phyloP scores from a whole-genome alignment of 2,888 invertebrate species.

The Thalpophila matura region DNA sequence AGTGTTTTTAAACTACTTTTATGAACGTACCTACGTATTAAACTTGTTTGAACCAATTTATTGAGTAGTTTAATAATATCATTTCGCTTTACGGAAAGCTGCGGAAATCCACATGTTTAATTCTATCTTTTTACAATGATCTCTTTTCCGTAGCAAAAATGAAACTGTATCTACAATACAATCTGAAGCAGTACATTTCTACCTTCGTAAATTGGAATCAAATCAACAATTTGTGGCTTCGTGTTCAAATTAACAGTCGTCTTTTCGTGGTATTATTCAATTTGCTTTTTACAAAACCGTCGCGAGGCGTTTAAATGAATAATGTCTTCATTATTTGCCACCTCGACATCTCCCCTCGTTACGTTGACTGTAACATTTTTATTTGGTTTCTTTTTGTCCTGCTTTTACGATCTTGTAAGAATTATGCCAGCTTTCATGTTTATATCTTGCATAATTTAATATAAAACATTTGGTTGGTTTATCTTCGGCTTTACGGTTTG shows the following conservation, averaged over 20 bases:
- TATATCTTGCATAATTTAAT: slow-evolving; percentile 14
- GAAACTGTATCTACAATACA: not conserved
- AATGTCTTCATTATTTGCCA: slow-evolving; percentile 28
- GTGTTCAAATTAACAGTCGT: not conserved
- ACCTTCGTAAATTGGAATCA: not conserved
- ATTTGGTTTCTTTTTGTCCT: slow-evolving; percentile 22
- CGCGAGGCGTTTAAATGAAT: slow-evolving; percentile 15
- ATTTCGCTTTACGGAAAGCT: no score
- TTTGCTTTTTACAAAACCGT: slow-evolving; percentile 8
- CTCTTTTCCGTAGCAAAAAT: not conserved
- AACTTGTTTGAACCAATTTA: not conserved
- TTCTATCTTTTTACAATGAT: not conserved
- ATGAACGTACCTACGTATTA: no score
- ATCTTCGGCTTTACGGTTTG: not conserved
- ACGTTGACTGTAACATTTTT: slow-evolving; percentile 29
- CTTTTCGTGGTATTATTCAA: slow-evolving; percentile 7
- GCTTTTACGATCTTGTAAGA: slow-evolving; percentile 19
- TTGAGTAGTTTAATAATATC: no score
- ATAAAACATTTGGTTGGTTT: slow-evolving; percentile 14
- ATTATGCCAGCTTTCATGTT: slow-evolving; percentile 16
- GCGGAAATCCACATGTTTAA: no score
- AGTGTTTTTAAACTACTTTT: no score
- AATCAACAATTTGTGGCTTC: not conserved
- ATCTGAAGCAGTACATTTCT: not conserved
- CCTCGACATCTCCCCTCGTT: slow-evolving; percentile 24